Evolutionary conservation across 2,113 vertebrate genomes (phyloP), one percentile per base, ranked within the genome.

Genomic region (Nycticorax nycticorax): DNA sequence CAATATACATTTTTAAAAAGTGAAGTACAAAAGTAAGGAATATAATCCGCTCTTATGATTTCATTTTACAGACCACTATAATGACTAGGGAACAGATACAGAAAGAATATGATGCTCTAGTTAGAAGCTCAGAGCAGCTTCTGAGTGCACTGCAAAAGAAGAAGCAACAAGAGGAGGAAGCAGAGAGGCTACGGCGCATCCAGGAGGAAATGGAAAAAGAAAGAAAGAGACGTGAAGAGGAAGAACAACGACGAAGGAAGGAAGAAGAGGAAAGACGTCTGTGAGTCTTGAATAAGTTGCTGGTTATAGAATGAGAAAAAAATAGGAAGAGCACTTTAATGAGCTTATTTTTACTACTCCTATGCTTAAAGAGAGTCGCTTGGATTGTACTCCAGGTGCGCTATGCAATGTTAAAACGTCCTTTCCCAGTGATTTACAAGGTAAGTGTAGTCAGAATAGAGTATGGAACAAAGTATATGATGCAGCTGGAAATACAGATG

Each of bases 121-220:
- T 99, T 77, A 98, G 82, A 52, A 99, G 99, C 85, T 99, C 99
- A 7, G 99, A 99, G 97, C 96, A 98, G 45, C 99, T 99, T 83
- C 98, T 99, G 66, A 97, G 96, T 22, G 97, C 98, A 7, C 95
- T 99, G 96, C 99, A 99, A 98, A 99, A 99, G 93, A 99, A 98
- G 95, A 99, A 99, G 53, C 99, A 99, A 95, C 98, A 99, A 95
- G 99, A 99, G 88, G 99, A 99, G 77, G 99, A 99, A 97, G 98
- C 98, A 2, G 99, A 99, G 97, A 97, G 99, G 22, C 98, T 99
- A 67, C 97, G 96, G 4, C 98, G 97, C 39, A 99, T 99, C 97
- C 99, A 99, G 95, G 99, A 99, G 90, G 99, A 99, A 96, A 99
- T 99, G 99, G 99, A 99, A 85, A 98, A 95, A 56, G 99, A 99